Evolutionary conservation across 2,797 vertebrate genomes (phyloP).

Genomic region (Myotis vivesi): DNA sequence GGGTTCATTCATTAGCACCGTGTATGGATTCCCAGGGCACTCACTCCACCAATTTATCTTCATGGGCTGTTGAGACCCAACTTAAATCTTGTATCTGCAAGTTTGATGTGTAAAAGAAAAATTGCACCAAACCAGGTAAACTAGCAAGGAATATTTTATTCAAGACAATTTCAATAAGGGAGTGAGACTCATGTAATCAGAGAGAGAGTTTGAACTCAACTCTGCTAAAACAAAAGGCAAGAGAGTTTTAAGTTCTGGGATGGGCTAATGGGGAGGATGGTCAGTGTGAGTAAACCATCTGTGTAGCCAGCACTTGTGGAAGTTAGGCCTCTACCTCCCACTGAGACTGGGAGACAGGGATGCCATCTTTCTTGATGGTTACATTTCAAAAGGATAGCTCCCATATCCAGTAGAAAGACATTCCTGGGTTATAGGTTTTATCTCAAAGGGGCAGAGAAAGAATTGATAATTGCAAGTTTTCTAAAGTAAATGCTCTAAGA

Average conservation of each 20-base stretch:
- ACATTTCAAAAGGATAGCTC: background rate
- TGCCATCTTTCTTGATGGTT: background rate
- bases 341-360: background rate
- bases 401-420: background rate
- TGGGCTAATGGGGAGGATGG: background rate
- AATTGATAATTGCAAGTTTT: background rate
- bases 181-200: background rate
- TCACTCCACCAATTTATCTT: background rate
- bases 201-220: background rate
- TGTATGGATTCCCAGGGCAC: background rate
- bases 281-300: background rate
- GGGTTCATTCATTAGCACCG: background rate
- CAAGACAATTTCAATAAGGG: background rate
- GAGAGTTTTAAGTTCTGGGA: background rate
- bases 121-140: background rate
- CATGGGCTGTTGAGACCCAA: background rate
- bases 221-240: background rate
- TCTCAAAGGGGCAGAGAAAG: conserved; percentile 9
- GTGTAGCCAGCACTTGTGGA: background rate
- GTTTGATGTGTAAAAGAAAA: conserved; percentile 1
- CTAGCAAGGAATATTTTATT: background rate
- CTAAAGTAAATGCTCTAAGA: background rate
- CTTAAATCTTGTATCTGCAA: background rate
- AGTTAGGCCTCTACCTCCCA: background rate
- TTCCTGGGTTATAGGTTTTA: background rate